Conservation (phyloP, 2,797 vertebrate genomes). For the Coreius guichenoti region DNA sequence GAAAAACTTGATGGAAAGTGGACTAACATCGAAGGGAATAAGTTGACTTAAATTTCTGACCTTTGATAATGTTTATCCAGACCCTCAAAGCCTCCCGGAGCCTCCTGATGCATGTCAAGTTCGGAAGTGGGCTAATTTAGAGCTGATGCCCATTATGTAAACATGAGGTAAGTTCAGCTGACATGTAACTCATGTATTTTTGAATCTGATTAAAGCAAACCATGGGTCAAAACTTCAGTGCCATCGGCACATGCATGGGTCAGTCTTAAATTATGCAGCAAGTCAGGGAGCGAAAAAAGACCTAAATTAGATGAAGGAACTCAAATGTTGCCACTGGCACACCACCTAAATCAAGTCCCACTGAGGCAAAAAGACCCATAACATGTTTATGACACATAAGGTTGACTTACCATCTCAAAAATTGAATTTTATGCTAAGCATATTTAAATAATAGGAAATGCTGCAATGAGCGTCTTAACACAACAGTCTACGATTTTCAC, state of each 20-base stretch:
- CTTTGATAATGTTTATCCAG: slow-evolving; percentile 54
- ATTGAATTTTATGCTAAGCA: background rate
- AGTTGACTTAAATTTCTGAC: slow-evolving; percentile 40
- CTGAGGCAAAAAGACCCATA: slow-evolving; percentile 62
- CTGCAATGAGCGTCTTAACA: background rate
- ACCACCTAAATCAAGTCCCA: slow-evolving; percentile 57
- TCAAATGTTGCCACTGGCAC: slow-evolving; percentile 65
- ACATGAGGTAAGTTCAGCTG: slow-evolving; percentile 67
- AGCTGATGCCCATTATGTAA: slow-evolving; percentile 66
- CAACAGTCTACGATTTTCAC: background rate
- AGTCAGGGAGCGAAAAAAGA: slow-evolving; percentile 61
- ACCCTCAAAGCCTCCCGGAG: slow-evolving; percentile 44
- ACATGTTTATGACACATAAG: slow-evolving; percentile 18
- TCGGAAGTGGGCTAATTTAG: slow-evolving; percentile 54
- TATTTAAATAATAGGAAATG: slow-evolving; percentile 5
- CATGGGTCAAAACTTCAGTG: slow-evolving; percentile 74
- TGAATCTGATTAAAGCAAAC: slow-evolving; percentile 70
- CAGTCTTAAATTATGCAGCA: slow-evolving; percentile 75
- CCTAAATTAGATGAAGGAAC: slow-evolving; percentile 71
- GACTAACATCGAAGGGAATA: slow-evolving; percentile 42
- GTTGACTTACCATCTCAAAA: slow-evolving; percentile 20
- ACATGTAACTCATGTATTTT: slow-evolving; percentile 59
- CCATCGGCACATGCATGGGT: slow-evolving; percentile 65
- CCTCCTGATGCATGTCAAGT: slow-evolving; percentile 53
- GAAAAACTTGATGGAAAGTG: slow-evolving; percentile 25